Evolutionary conservation across 2,888 invertebrate genomes (phyloP), one percentile per base, ranked within the genome.

Genomic region (Tyria jacobaeae): DNA sequence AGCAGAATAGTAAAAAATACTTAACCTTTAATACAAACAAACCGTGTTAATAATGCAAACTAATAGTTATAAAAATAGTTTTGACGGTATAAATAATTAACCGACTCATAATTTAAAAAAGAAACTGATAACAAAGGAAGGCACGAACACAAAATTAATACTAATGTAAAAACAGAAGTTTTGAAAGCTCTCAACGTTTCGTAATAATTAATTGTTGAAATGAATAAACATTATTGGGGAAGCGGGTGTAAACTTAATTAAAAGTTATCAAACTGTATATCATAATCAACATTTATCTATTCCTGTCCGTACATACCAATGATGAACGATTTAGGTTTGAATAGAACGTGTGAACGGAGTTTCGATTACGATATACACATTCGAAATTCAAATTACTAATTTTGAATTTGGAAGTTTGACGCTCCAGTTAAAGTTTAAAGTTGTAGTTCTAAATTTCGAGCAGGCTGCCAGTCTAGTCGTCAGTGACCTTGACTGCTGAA

Each of bases 181-280:
- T 64, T 60, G n/a, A 66, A 75, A 66, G 68, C 76, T 68, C 70
- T 68, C 55, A 68, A 66, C 65, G 65, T 76, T 78, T 53, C 76
- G 65, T 68, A 69, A 76, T 76, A 71, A 78, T 75, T 78, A 75
- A 75, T 75, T 75, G 67, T 78, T 68, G 49, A 65, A 78, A 75
- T 72, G 67, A 75, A 75, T 72, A 78, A 73, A 76, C 76, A 73
- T 77, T 72, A 71, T 57, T 71, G 59, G 44, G 62, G 54, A 63
- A 66, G 66, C 71, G 71, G 57, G 78, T 73, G 76, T 76, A 71
- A 76, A 78, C 69, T 73, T 78, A 73, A 78, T 76, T 76, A 76
- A 76, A 76, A 76, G 63, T 76, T 76, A 72, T 76, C 78, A 64
- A 63, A 41, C 44, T 41, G 59, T 71, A 47, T 66, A 71, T 64